phyloP scores from a whole-genome alignment of 2,888 invertebrate species.

The Lottia gigantea region DNA sequence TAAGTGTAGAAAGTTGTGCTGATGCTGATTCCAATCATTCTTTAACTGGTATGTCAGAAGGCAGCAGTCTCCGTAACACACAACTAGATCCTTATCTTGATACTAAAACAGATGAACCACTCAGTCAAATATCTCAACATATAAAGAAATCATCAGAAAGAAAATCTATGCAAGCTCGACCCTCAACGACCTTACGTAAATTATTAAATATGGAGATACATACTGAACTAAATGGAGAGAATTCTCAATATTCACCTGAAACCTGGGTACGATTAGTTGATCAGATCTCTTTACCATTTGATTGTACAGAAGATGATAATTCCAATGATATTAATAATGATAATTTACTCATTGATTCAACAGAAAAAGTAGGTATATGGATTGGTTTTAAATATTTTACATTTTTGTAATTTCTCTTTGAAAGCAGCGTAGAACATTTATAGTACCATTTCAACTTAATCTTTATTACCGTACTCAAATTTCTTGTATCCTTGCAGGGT shows the following conservation, averaged over 20 bases:
- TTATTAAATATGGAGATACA: background rate
- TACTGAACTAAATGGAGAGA: conserved; percentile 3
- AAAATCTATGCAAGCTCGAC: background rate
- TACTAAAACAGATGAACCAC: background rate
- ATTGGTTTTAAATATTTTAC: background rate
- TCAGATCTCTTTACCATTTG: conserved; percentile 18
- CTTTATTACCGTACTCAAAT: no score
- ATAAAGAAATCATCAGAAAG: background rate
- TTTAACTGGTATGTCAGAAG: background rate
- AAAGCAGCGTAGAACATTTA: no score
- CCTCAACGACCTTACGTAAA: background rate
- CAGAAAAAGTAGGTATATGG: background rate
- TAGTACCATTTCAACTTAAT: no score
- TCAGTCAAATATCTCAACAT: background rate
- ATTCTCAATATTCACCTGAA: conserved; percentile 19
- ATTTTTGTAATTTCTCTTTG: no score
- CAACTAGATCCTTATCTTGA: background rate
- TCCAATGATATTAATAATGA: conserved; percentile 11
- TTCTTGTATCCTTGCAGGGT: no score
- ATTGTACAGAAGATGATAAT: conserved; percentile 9
- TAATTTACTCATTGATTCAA: background rate
- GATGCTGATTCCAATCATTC: background rate
- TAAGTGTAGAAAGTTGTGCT: conserved; percentile 11
- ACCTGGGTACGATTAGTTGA: conserved; percentile 20
- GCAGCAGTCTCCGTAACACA: background rate